These are phyloP conservation scores for Orthosia cruda DNA, from an alignment of 2,888 invertebrate species.

Conservation along the genomic window DNA sequence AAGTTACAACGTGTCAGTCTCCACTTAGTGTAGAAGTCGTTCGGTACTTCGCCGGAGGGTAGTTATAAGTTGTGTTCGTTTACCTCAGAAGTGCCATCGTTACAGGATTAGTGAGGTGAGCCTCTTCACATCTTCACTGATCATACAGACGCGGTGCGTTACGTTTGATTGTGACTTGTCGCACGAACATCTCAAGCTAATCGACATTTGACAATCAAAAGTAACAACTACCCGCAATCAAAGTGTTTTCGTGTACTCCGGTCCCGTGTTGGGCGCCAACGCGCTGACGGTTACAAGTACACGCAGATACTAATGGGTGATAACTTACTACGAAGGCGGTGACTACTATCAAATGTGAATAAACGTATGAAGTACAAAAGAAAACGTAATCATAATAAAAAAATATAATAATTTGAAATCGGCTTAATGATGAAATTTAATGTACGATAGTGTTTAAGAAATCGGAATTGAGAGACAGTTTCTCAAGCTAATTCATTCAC, in stretches of 20 bases:
- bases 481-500: slow-evolving; percentile 71
- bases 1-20: slow-evolving; percentile 80
- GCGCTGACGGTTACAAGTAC: slow-evolving; percentile 37
- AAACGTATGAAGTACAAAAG: slow-evolving; percentile 88
- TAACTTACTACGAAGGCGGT: slow-evolving; percentile 72
- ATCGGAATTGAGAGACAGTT: slow-evolving; percentile 85
- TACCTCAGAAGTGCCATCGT: slow-evolving; percentile 89
- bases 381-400: slow-evolving; percentile 84
- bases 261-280: slow-evolving; percentile 72
- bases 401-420: slow-evolving; percentile 80
- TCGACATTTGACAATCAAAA: slow-evolving; percentile 27
- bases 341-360: slow-evolving; percentile 76
- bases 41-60: slow-evolving; percentile 71
- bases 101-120: slow-evolving; percentile 63
- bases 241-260: slow-evolving; percentile 39
- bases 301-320: slow-evolving; percentile 52
- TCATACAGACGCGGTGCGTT: slow-evolving; percentile 23
- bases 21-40: slow-evolving; percentile 68
- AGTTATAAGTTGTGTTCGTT: slow-evolving; percentile 85
- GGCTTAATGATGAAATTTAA: slow-evolving; percentile 83
- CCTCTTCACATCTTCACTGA: slow-evolving; percentile 52
- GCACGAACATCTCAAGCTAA: slow-evolving; percentile 12
- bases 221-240: slow-evolving; percentile 26
- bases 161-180: slow-evolving; percentile 35
- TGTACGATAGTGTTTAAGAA: slow-evolving; percentile 85